These are phyloP conservation scores for Phylloscopus collybita DNA, from an alignment of 2,797 vertebrate genomes.

Conservation along the genomic window DNA sequence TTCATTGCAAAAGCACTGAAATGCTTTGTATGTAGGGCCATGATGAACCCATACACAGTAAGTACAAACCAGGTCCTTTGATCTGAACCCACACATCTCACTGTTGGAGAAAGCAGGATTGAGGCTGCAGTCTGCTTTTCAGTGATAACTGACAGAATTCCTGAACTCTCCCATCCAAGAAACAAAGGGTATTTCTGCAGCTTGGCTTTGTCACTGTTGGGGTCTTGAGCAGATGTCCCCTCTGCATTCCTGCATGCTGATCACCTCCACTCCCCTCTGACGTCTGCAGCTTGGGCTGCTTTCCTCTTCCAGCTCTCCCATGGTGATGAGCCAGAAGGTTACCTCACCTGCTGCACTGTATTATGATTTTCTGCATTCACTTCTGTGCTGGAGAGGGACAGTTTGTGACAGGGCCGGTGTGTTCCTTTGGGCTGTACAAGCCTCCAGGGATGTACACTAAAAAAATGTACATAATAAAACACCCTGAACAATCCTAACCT, in stretches of 20 bases:
- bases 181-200: slow-evolving; percentile 1
- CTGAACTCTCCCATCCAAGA: not conserved
- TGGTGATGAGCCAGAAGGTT: not conserved
- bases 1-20: not conserved
- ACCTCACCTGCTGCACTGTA: not conserved
- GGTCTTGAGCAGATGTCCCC: slow-evolving; percentile 8
- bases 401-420: not conserved
- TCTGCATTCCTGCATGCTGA: not conserved
- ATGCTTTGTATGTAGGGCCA: not conserved
- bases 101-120: not conserved
- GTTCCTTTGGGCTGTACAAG: not conserved
- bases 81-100: not conserved
- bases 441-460: not conserved
- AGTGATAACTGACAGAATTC: not conserved
- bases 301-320: not conserved
- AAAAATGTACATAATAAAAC: not conserved
- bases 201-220: not conserved
- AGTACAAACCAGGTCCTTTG: not conserved
- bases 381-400: not conserved
- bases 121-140: not conserved
- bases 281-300: not conserved
- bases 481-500: not conserved
- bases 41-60: not conserved
- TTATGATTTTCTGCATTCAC: not conserved
- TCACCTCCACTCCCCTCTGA: not conserved